Base-by-base conservation (phyloP, 2,113 vertebrate species). In the Micromys minutus region DNA sequence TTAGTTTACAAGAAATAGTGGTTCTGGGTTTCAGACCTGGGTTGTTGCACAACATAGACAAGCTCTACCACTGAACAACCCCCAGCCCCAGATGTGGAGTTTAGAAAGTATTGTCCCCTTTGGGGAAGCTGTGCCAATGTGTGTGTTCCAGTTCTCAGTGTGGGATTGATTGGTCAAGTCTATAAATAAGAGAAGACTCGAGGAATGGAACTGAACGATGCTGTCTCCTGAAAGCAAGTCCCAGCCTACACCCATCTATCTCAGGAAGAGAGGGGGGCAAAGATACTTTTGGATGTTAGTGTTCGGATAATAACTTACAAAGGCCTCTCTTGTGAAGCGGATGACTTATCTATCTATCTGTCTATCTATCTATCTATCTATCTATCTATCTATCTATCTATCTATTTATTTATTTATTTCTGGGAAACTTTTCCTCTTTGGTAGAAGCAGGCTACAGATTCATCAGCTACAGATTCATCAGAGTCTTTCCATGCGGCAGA, bases 351-450 rank as follows among this genome's bases (percentile, higher is more conserved):
- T n/a, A n/a, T n/a, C n/a, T n/a, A n/a, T n/a, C n/a, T n/a, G n/a
- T n/a, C n/a, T n/a, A n/a, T n/a, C n/a, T n/a, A n/a, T n/a, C n/a
- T n/a, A n/a, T n/a, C n/a, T n/a, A n/a, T n/a, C n/a, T n/a, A n/a
- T n/a, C n/a, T n/a, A n/a, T n/a, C n/a, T n/a, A n/a, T n/a, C n/a
- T n/a, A n/a, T n/a, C n/a, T n/a, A n/a, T n/a, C n/a, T n/a, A n/a
- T n/a, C n/a, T n/a, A n/a, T n/a, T n/a, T n/a, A n/a, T n/a, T 36
- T 67, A 50, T 52, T 63, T 29, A 61, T 76, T 57, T 89, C 57
- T 95, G 74, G 45, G 77, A 93, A 95, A 77, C 29, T 12, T 89
- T 63, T 90, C 39, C 12, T 55, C 79, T 74, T 81, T 92, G n/a
- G 24, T 16, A 29, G 13, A 77, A 65, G 77, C 3, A 90, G 63